Percentiles rank a stretch among this genome's conserved stretches.
These are phyloP conservation scores for Aptenodytes forsteri DNA, from an alignment of 2,113 vertebrate species.

Conservation along the genomic window DNA sequence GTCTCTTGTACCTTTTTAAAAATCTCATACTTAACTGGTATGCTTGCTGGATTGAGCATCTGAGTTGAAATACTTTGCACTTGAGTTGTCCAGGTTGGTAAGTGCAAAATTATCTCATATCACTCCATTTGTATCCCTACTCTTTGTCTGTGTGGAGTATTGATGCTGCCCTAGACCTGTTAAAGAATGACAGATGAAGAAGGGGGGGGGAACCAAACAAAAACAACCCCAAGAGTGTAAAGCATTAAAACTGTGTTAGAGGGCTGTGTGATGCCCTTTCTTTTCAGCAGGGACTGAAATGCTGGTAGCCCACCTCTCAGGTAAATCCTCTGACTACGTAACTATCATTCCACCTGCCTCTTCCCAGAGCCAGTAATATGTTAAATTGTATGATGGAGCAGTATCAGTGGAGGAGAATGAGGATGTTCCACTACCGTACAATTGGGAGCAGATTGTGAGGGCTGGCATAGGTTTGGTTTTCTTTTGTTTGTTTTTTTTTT, in stretches of 20 bases:
- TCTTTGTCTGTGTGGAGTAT: neutral
- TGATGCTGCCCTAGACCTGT: neutral
- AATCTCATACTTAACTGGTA: neutral
- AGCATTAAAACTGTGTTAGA: neutral
- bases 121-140: neutral
- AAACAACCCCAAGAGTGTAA: neutral
- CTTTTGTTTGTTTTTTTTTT: neutral
- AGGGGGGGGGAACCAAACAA: too few relatives aligned
- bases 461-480: neutral
- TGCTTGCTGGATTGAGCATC: neutral
- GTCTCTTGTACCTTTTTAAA: neutral
- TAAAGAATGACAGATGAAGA: neutral
- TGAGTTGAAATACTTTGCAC: neutral
- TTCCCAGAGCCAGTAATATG: neutral
- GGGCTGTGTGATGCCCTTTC: neutral
- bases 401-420: neutral
- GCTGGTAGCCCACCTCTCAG: neutral
- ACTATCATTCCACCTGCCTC: rapidly evolving
- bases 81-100: neutral
- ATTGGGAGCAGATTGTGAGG: neutral
- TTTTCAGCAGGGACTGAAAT: neutral
- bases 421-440: rapidly evolving
- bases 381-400: neutral
- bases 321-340: neutral
- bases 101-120: neutral